Conservation (phyloP, 2,888 invertebrate genomes). For the Drosophila nr. fundita region DNA sequence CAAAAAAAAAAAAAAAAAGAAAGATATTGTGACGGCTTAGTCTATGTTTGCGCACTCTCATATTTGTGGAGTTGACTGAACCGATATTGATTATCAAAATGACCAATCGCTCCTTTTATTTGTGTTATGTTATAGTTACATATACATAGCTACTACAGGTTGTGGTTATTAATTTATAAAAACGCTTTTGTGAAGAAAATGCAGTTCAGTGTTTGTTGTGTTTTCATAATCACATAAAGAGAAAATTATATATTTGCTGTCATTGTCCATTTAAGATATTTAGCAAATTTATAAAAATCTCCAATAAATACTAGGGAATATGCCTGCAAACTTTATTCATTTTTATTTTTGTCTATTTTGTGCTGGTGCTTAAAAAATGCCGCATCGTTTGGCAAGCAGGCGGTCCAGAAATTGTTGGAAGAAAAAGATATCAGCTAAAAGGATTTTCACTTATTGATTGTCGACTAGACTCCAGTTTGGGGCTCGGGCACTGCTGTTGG, state of each 20-base stretch:
- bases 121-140: too few species aligned
- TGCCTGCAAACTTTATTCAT: neutral
- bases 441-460: slow-evolving; percentile 30
- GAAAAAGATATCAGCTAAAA: slow-evolving; percentile 3
- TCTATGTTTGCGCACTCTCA: neutral
- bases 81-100: neutral
- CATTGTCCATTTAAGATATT: neutral
- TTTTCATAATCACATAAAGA: neutral
- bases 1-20: too few species aligned
- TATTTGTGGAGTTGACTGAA: neutral
- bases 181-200: neutral
- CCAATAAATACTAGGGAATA: neutral
- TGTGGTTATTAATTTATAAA: neutral
- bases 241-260: neutral
- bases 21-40: neutral
- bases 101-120: neutral
- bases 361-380: slow-evolving; percentile 10
- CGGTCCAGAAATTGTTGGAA: neutral
- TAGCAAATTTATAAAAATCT: neutral
- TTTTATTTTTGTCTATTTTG: neutral
- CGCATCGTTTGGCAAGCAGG: slow-evolving; percentile 8
- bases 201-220: neutral
- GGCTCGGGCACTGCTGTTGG: slow-evolving; percentile 31
- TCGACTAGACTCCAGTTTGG: slow-evolving; percentile 10
- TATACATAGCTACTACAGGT: neutral